Base-by-base conservation (phyloP, 2,888 invertebrate species). In the Drosophila mimica region DNA sequence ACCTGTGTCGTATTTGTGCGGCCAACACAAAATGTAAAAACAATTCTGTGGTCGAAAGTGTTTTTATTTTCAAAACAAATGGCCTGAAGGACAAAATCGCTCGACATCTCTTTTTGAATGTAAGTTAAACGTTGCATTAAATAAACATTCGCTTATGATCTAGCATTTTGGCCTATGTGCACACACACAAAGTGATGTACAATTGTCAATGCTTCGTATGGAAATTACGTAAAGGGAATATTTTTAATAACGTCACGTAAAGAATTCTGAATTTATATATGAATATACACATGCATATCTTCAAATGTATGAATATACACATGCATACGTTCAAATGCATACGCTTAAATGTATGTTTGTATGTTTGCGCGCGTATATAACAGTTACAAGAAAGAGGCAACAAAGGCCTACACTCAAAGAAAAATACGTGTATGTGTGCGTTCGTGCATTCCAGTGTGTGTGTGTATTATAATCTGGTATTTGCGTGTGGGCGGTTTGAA, bases 1-100 rank as follows among this genome's bases (percentile, higher is more conserved):
- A 86, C 79, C 82, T 92, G 65, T 92, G 92, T 61, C 92, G 92
- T 52, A 88, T 92, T 62, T 92, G 92, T 77, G 92, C 92, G 51
- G 92, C 89, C 25, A 90, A 92, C 58, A 92, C 92, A 6, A 92
- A 91, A 76, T 83, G 82, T 66, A 91, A 83, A 74, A 91, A 59
- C 40, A 89, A 91, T 72, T 91, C 92, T 0, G 87, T 91, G 11
- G 86, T 90, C 31, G 92, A 92, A 74, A 91, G 91, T 74, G 92
- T 92, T 63, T 92, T 91, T 64, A 92, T 92, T 54, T 83, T 92
- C 63, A 91, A 92, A 75, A 92, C 92, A 30, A 64, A 78, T 40
- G 90, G 88, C 17, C 54, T 92, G 11, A 88, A 82, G 82, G 92
- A 92, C 71, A 92, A 91, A 82, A 88, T 92, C 74, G 83, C 90